Base-by-base conservation (phyloP, 2,113 vertebrate species). In the Corythoichthys intestinalis region DNA sequence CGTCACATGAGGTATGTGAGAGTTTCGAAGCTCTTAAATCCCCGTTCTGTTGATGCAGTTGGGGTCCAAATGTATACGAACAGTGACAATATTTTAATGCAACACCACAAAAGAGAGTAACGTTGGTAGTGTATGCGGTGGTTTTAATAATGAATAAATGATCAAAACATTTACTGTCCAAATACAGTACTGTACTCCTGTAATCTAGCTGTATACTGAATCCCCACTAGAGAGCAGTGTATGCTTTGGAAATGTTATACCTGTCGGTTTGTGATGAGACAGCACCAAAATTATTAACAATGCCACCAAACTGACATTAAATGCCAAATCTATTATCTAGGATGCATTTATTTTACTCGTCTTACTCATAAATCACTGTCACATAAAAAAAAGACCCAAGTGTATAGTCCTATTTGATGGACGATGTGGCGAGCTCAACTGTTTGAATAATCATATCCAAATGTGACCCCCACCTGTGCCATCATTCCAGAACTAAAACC, bases 151-250 rank as follows among this genome's bases (percentile, higher is more conserved):
- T 6, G 41, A 44, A 34, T 14, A 58, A 17, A 39, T 17, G 2
- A 9, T 39, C 7, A 56, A 11, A 34, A 34, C 2, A 28, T 2
- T 56, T 20, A 56, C 53, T 34, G 20, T 56, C 53, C 8, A 56
- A 44, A n/a, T n/a, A n/a, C n/a, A 14, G 0, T 17, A 28, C 17
- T 10, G 9, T 56, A 56, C 9, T 62, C 60, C 60, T 46, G 39
- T 37, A 20, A 41, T 13, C 58, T 61, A 41, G n/a, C 69, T 75
- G 4, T 77, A 76, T 76, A 47, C 57, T 69, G 62, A 65, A 60
- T 77, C 59, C 60, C 87, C 89, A 89, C 87, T 84, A 88, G 88
- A 88, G 87, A 65, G 83, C 86, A 90, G 85, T 86, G 79, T 89
- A 86, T 74, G 65, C 66, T 76, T 85, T 73, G 83, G 50, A 82